Conservation (phyloP, 1,140 invertebrate genomes). For the Rhopalosiphum padi region DNA sequence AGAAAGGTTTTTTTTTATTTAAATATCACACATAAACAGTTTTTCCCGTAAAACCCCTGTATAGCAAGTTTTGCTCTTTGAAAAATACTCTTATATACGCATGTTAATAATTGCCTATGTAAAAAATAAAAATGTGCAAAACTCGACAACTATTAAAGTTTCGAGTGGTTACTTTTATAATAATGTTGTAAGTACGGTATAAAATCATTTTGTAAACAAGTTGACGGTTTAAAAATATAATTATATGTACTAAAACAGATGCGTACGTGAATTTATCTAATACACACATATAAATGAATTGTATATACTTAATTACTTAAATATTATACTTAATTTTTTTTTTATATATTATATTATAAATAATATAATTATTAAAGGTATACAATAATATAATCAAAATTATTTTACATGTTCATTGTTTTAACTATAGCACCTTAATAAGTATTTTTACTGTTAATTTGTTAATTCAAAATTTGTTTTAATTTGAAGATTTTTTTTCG, state of each 20-base stretch:
- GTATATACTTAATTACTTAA: no score
- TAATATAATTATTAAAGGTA: no score
- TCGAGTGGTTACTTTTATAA: not conserved
- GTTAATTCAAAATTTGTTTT: no score
- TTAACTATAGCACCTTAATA: no score
- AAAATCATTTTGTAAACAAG: not conserved
- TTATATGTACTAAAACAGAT: not conserved
- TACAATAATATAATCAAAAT: no score
- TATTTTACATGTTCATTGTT: no score
- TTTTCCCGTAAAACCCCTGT: not conserved
- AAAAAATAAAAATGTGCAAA: slow-evolving; percentile 2
- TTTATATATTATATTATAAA: no score
- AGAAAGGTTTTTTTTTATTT: not conserved
- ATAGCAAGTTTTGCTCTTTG: not conserved
- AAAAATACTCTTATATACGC: not conserved
- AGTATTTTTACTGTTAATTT: no score
- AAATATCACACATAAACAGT: not conserved
- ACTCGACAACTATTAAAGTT: not conserved
- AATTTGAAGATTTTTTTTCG: no score
- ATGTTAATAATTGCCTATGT: not conserved
- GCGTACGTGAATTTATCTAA: not conserved
- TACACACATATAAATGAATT: not conserved
- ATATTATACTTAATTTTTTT: no score
- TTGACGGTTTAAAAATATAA: not conserved
- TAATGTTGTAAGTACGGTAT: not conserved